Conservation (phyloP, 2,113 vertebrate genomes). For the Sturnira hondurensis region DNA sequence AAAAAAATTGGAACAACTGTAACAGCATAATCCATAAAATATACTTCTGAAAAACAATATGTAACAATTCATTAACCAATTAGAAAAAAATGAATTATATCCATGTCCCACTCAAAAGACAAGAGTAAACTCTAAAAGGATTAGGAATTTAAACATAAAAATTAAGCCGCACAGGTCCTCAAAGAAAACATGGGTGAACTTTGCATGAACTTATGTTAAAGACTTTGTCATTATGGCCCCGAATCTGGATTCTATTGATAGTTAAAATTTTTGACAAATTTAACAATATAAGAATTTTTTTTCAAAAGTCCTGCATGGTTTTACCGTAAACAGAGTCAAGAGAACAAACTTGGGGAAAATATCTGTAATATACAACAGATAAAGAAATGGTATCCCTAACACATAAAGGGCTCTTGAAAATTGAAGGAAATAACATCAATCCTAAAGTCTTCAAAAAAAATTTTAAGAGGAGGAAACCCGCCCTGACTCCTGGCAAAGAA, state of each 20-base stretch:
- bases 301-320: neutral
- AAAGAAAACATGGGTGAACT: neutral
- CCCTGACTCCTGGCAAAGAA: neutral
- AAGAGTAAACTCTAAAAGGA: too few species aligned
- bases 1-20: too few species aligned
- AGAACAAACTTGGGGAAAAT: neutral
- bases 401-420: neutral
- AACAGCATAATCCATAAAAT: too few species aligned
- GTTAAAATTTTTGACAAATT: neutral
- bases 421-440: neutral
- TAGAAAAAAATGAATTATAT: too few species aligned
- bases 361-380: neutral
- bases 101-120: too few species aligned
- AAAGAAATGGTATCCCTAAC: neutral
- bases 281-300: neutral
- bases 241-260: neutral
- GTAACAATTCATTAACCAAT: too few species aligned
- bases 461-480: neutral
- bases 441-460: neutral
- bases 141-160: too few species aligned
- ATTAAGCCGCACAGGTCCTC: too few species aligned
- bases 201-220: neutral
- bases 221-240: neutral
- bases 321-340: neutral
- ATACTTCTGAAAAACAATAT: neutral